Evolutionary conservation across 2,888 invertebrate species (phyloP), one percentile per base, ranked within the genome.

Genomic region (Aromia moschata): DNA sequence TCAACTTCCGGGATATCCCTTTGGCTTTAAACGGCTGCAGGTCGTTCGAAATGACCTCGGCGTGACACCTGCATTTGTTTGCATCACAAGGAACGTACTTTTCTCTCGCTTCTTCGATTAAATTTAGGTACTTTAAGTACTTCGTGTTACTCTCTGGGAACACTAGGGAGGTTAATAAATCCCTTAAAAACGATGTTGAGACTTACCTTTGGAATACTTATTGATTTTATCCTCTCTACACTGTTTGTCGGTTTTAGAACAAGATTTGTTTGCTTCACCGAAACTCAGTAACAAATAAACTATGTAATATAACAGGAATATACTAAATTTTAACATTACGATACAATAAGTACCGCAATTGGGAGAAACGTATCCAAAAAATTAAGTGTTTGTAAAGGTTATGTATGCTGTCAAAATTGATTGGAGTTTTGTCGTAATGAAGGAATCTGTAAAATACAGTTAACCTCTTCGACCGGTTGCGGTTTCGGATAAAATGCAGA

Each of bases 1-100:
- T 85, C 76, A 87, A 82, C 64, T 88, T 82, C 69, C 85, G 83
- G 0, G 84, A 86, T 58, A 96, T 92, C 38, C 94, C 94, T 20
- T 59, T 56, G 40, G 84, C 81, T 67, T 83, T 81, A 79, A 91
- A 96, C 3, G 87, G 83, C 51, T 79, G 79, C 53, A 96, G 82
- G 78, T 96, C 94, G 17, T 84, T 80, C 9, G 84, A 78, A 54
- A 95, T 87, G 3, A 90, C 86, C 69, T 83, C 76, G 54, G 79
- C 77, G 74, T 88, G 85, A 73, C 92, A 92, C 46, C 82, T 83
- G 75, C 91, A 91, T 65, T 86, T 86, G 7, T 74, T 76, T 16
- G 71, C 76, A 47, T 83, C 79, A 76, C 90, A 91, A 7, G 86
- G 84, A 55, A 75, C 70, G 73, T 87, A 87, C 4, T 80, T 72